Conservation (phyloP, 2,113 vertebrate genomes). For the Neomonachus schauinslandi region DNA sequence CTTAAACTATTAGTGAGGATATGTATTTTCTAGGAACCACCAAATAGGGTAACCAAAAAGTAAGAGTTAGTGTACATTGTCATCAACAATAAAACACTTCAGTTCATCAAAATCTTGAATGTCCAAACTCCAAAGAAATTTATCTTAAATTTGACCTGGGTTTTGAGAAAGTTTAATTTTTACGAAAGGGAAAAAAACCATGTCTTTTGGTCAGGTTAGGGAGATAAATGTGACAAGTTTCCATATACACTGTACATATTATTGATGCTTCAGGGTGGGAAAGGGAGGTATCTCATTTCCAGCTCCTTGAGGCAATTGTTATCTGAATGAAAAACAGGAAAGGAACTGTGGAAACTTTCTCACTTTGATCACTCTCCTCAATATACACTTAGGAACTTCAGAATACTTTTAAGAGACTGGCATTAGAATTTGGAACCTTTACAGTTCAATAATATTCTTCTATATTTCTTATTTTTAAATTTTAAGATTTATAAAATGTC, state of each 20-base stretch:
- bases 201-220: not conserved
- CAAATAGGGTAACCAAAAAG: not conserved
- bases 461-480: not conserved
- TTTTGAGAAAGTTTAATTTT: not conserved
- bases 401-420: not conserved
- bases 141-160: not conserved
- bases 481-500: conserved; percentile 9
- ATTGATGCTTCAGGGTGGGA: conserved; percentile 33
- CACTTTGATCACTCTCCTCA: not conserved
- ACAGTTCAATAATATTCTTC: not conserved
- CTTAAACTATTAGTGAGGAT: not conserved
- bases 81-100: not conserved
- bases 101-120: not conserved
- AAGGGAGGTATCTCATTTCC: conserved; percentile 11
- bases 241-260: not conserved
- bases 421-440: not conserved
- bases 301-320: conserved; percentile 11
- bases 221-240: conserved; percentile 33
- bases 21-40: not conserved
- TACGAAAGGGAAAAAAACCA: fast-evolving
- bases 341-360: not conserved
- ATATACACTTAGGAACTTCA: not conserved
- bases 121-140: conserved; percentile 15
- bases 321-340: conserved; percentile 3
- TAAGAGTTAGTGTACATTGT: not conserved